Evolutionary conservation across 1,140 invertebrate genomes (phyloP), one percentile per base, ranked within the genome.

Genomic region (Rhagoletis zephyria): DNA sequence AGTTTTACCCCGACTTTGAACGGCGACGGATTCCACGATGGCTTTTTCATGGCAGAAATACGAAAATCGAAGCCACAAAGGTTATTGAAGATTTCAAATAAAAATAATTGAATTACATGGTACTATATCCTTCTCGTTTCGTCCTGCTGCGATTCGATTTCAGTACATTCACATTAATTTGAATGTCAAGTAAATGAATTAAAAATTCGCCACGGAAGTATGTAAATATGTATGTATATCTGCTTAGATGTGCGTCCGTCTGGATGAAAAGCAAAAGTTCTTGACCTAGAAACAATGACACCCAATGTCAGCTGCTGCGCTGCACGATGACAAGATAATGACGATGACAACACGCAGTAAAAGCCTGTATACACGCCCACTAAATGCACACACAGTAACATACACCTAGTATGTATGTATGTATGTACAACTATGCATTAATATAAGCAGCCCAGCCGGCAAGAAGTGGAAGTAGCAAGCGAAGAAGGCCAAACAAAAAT

Each of bases 241-340:
- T 12, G 48, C 14, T 67, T 77, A 10, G 30, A 65, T 86, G 59
- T 30, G 2, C 6, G 30, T 40, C 19, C 56, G 85, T 45, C 56
- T 61, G 88, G 19, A 40, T 3, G 60, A 64, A 88, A 88, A 89
- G 89, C 81, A 89, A 90, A 91, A 91, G 91, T 92, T 92, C 91
- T 92, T 92, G 91, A 92, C 91, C 91, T 92, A 92, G 91, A 92
- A 88, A 88, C 86, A 87, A 56, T 19, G 45, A n/a, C 48, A 51
- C 45, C 48, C 74, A 30, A 16, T 4, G 4, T 51, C 5, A 77
- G 74, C n/a, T 19, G 48, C 4, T 63, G 12, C 16, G n/a, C 16
- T 14, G 45, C 16, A 10, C 40, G 45, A 16, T 61, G 51, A 7
- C 51, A 56, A 74, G 40, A 85, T 70, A 65, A 85, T 67, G 40